Evolutionary conservation across 1,140 invertebrate genomes (phyloP), one percentile per base, ranked within the genome.

Genomic region (Penaeus chinensis): DNA sequence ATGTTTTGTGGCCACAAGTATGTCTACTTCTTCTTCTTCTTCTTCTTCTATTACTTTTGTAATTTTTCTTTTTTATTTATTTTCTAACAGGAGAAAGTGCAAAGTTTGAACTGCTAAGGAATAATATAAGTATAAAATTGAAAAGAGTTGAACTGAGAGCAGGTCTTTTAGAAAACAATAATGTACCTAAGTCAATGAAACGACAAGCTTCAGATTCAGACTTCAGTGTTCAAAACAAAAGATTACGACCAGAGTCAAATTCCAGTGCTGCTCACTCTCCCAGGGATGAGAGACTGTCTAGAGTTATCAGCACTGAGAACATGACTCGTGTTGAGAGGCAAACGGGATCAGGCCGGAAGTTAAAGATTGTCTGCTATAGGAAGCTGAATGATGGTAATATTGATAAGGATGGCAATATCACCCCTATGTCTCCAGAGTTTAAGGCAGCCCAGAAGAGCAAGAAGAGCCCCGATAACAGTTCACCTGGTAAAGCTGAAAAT

Each of bases 321-420:
- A 76, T 76, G 79, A 82, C 80, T n/a, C 54, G 20, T 47, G 54
- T 84, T 19, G 87, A 88, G 32, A 79, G 76, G 60, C 74, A 61
- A 4, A 80, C 76, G 10, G 20, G 42, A 20, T 88, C 62, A 79
- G 82, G 87, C 22, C 81, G 87, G 16, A 78, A 66, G 54, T 65
- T 84, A 32, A 88, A 84, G 60, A 80, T 88, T 60, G 32, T 84
- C 10, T 88, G 87, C 24, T 88, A 88, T 79, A n/a, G 82, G 42
- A 80, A 61, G 54, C 66, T 88, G 3, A 62, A 69, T 66, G 78
- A 88, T 54, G 87, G 87, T 20, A 65, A 84, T 69, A 80, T 88
- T 61, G 87, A 88, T 47, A 84, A 61, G n/a, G 71, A 88, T 80
- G 87, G 87, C 24, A 47, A 54, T n/a, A 11, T 62, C 10, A 87